Base-by-base conservation (phyloP, 2,797 vertebrate species). In the Platyrinchus mystaceus region DNA sequence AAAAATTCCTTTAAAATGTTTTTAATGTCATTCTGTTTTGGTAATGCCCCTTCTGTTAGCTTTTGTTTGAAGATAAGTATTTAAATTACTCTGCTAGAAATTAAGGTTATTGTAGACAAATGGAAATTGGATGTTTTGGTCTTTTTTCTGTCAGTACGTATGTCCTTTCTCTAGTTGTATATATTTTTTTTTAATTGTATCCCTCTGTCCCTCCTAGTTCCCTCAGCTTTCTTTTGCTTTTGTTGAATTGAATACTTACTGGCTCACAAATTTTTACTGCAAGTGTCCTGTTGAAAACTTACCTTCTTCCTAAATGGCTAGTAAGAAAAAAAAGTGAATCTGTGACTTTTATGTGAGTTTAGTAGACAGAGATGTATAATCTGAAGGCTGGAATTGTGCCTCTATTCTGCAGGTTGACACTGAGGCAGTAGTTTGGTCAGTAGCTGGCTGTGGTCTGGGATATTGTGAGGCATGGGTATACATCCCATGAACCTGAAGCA, bases 211-310 rank as follows among this genome's bases (percentile, higher is more conserved):
- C 2, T 81, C 10, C 11, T 30, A n/a, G 4, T 2, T 17, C 3
- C 3, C 1, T 2, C 1, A 1, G 3, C 13, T 44, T 19, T 11
- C 10, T 32, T 66, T 28, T 39, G 6, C 14, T 32, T 58, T 41
- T 58, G 8, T 49, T 49, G 3, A 14, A 28, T 2, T 32, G 12
- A 53, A 11, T 32, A 43, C 2, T 66, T 66, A 53, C 1, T 50
- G 30, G 9, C 9, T 79, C 28, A 67, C 8, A 37, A 26, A 27
- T 77, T 75, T 84, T 44, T 32, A 36, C 15, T 28, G 3, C 0
- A 2, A 59, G 6, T 32, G 5, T 7, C 4, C 41, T 69, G 3
- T 56, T 34, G 22, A 71, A 87, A 76, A 20, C 10, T 53, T 17
- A 21, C 2, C 1, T 1, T 6, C 67, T 77, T 75, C 39, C 23